phyloP scores from a whole-genome alignment of 2,113 vertebrate genomes.

The Suncus etruscus region DNA sequence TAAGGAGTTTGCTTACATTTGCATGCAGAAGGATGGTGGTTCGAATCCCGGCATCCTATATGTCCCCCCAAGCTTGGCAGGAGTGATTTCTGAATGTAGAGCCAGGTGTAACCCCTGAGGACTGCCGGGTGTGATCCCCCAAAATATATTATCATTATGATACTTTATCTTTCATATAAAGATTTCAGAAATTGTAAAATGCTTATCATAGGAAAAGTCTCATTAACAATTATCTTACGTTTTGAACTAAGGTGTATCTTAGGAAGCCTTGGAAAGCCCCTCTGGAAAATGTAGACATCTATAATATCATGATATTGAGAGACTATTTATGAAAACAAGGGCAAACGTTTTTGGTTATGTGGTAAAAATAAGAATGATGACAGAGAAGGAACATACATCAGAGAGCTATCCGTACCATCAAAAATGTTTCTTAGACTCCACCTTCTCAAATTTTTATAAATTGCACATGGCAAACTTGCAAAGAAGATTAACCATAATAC shows the following conservation, averaged over 20 bases:
- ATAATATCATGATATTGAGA: neutral
- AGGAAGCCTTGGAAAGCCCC: neutral
- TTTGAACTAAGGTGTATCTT: slow-evolving; percentile 23
- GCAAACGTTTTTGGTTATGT: neutral
- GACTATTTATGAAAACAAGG: neutral
- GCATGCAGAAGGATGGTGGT: too few species aligned
- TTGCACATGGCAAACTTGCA: neutral
- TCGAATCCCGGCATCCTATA: too few species aligned
- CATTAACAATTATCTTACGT: neutral
- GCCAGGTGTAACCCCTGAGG: too few species aligned
- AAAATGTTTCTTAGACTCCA: neutral
- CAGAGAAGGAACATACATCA: neutral
- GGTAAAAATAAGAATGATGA: neutral
- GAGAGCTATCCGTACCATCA: neutral
- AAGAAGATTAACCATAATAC: neutral
- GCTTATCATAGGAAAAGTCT: neutral
- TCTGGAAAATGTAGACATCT: neutral
- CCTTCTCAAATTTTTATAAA: slow-evolving; percentile 3
- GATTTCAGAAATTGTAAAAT: neutral
- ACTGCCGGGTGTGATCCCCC: too few species aligned
- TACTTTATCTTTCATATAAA: slow-evolving; percentile 55
- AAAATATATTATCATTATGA: slow-evolving; percentile 23
- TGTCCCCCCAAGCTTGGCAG: too few species aligned
- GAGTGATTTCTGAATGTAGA: too few species aligned
- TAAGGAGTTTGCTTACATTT: too few species aligned